phyloP scores from a whole-genome alignment of 2,888 invertebrate species.

The Stegophylla sp. region DNA sequence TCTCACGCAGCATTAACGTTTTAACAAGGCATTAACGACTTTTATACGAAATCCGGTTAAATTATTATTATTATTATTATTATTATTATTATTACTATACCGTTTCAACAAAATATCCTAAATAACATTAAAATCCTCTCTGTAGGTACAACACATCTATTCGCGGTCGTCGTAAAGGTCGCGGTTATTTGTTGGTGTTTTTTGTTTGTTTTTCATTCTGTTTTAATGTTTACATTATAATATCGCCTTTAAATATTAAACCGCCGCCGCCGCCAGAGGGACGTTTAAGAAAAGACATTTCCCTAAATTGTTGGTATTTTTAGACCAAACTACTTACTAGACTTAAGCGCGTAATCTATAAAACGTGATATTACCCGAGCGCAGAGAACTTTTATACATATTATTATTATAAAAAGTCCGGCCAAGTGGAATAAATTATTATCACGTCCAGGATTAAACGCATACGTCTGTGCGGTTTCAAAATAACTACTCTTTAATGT shows the following conservation, averaged over 20 bases:
- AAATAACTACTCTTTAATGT: background rate
- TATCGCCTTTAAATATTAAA: background rate
- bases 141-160: background rate
- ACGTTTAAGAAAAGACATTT: background rate
- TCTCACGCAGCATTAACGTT: conserved; percentile 13
- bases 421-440: background rate
- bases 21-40: conserved; percentile 43
- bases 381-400: background rate
- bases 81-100: too few species aligned
- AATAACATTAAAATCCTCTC: conserved; percentile 20
- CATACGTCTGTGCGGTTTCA: background rate
- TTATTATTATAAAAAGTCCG: background rate
- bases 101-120: conserved; percentile 36
- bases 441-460: background rate
- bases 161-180: background rate
- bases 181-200: conserved; percentile 2
- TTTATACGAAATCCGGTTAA: conserved; percentile 29
- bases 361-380: background rate
- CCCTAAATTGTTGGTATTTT: conserved; percentile 15
- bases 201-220: background rate
- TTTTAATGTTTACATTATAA: background rate
- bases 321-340: too few species aligned
- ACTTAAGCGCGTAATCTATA: too few species aligned
- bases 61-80: too few species aligned
- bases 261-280: background rate